Percentiles rank a stretch among this genome's conserved stretches.
Conservation (phyloP, 2,113 vertebrate genomes). For the Lanius ludovicianus region DNA sequence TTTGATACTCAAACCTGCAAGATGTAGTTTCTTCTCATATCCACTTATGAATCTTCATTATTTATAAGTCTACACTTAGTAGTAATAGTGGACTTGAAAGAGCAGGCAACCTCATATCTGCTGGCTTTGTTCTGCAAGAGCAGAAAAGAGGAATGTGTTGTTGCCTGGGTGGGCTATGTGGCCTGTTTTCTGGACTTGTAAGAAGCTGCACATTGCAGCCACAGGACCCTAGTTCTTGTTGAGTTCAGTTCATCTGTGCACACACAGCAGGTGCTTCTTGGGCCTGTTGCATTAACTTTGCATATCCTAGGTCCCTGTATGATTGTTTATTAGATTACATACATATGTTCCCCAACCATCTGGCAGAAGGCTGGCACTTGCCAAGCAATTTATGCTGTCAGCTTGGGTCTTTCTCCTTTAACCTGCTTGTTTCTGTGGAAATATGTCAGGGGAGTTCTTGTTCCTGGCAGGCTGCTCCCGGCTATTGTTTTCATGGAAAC, state of each 20-base stretch:
- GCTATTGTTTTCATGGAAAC: neutral
- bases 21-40: neutral
- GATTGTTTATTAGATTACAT: neutral
- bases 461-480: neutral
- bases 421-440: neutral
- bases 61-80: neutral
- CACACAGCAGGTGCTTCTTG: neutral
- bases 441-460: rapidly evolving
- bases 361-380: neutral
- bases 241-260: neutral
- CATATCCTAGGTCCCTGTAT: neutral
- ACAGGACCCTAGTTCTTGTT: neutral
- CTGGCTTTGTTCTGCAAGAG: neutral
- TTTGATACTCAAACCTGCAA: neutral
- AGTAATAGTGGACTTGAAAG: neutral
- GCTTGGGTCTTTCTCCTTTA: neutral
- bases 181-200: neutral
- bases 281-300: neutral
- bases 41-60: rapidly evolving
- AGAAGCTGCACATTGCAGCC: neutral
- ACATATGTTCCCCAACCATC: rapidly evolving
- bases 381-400: neutral
- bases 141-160: neutral
- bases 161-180: neutral
- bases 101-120: neutral